A percentile compares a stretch with the other conserved stretches of the same genome.
Evolutionary conservation across 2,113 vertebrate genomes (phyloP).

Genomic region (Toxostoma redivivum): DNA sequence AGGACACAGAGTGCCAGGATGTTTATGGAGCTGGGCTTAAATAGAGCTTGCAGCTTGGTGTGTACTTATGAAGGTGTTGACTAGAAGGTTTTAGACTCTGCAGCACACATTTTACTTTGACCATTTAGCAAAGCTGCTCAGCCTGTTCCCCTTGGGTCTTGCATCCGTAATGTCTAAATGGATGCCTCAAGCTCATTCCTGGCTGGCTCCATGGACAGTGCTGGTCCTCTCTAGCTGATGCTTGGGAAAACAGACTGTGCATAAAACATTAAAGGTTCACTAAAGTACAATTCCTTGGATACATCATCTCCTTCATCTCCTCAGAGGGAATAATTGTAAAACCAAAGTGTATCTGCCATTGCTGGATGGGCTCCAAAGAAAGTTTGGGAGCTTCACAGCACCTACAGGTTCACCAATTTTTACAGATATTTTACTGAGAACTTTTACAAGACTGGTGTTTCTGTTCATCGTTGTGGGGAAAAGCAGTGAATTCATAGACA

Average conservation of each 20-base stretch:
- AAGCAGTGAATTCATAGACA: background rate
- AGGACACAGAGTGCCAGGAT: conserved; percentile 47
- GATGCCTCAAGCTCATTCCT: background rate
- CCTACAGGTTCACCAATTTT: conserved; percentile 17
- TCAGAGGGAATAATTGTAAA: background rate
- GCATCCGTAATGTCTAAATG: background rate
- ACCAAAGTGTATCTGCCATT: background rate
- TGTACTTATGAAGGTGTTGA: conserved; percentile 48
- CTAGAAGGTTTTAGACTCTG: background rate
- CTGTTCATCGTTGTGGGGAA: conserved; percentile 5
- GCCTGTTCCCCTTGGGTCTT: background rate
- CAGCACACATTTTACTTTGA: background rate
- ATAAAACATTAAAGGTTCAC: background rate
- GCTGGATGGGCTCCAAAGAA: background rate
- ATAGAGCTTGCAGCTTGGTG: background rate
- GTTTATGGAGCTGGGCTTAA: conserved; percentile 31
- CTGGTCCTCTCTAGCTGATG: background rate
- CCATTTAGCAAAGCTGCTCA: background rate
- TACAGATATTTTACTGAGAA: background rate
- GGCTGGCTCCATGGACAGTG: background rate
- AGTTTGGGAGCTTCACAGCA: background rate
- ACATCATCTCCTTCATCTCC: background rate
- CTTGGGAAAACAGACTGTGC: background rate
- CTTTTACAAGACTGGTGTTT: conserved; percentile 14
- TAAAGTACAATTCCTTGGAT: background rate